Evolutionary conservation across 2,113 vertebrate species (phyloP), one percentile per base, ranked within the genome.

Genomic region (Grammomys dolichurus): DNA sequence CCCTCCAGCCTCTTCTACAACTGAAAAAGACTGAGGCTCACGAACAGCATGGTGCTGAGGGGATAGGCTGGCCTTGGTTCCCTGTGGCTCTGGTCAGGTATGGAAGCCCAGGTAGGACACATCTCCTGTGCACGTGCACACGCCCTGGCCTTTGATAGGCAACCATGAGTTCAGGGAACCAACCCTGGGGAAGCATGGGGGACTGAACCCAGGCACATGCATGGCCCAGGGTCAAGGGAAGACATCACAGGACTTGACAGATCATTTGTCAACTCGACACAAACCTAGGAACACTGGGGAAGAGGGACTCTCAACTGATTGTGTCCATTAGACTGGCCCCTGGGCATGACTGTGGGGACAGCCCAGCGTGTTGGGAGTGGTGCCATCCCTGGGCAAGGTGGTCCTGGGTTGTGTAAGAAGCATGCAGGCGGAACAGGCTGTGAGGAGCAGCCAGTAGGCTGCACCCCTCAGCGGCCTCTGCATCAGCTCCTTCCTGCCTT

Each of bases 191-290:
- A 77, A 46, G 4, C 5, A 14, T 3, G 1, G 11, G 17, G 40
- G 0, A 17, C 12, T 7, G 54, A 56, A 22, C 2, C 0, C 40
- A 12, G 13, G 1, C 11, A 63, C 48, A 28, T 2, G 28, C 0
- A 51, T 51, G 51, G 51, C 51, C 51, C 51, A 51, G 51, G 11
- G 33, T 33, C 78, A 46, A 19, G 6, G 46, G 60, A 17, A 16
- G 33, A 12, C 22, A 19, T 36, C 56, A 7, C 51, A 75, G 16
- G n/a, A 8, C 46, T 3, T 36, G 26, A 58, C 1, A n/a, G 78
- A 22, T 3, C 33, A 36, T 1, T 10, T 58, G 80, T 60, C n/a
- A 82, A 58, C 22, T 8, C 9, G 7, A 54, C 33, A 22, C 78
- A 28, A 26, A 60, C 36, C 80, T 63, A 72, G 16, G 8, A 51